phyloP scores from a whole-genome alignment of 2,888 invertebrate species.

The Gymnoscelis rufifasciata region DNA sequence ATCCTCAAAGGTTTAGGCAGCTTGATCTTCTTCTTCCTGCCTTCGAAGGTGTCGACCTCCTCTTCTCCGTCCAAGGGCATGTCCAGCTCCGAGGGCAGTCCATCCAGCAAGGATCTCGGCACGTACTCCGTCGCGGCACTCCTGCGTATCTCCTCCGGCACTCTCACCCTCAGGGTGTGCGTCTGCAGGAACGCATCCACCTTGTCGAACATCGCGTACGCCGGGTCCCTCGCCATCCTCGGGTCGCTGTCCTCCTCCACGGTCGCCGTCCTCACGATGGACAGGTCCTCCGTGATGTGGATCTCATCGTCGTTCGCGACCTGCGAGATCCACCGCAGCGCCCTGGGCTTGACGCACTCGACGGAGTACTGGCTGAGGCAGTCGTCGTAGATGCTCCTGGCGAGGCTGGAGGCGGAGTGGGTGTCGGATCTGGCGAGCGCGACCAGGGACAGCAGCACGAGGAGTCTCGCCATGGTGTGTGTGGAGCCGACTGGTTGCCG shows the following conservation, averaged over 20 bases:
- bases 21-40: conserved; percentile 75
- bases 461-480: conserved; percentile 64
- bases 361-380: conserved; percentile 84
- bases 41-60: conserved; percentile 65
- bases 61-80: conserved; percentile 83
- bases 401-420: conserved; percentile 81
- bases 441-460: conserved; percentile 62
- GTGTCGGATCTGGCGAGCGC: conserved; percentile 62
- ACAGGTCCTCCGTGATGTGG: conserved; percentile 86
- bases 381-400: conserved; percentile 82
- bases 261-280: conserved; percentile 82
- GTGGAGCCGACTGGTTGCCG: conserved; percentile 68
- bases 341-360: conserved; percentile 87
- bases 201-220: conserved; percentile 82
- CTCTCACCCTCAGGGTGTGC: conserved; percentile 86
- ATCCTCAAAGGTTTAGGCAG: conserved; percentile 74
- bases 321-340: conserved; percentile 85
- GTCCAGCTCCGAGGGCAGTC: conserved; percentile 82
- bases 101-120: conserved; percentile 81
- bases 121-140: conserved; percentile 80
- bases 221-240: conserved; percentile 75
- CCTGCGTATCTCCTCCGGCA: conserved; percentile 82
- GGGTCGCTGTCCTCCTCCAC: conserved; percentile 63
- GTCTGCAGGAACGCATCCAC: conserved; percentile 87
- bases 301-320: conserved; percentile 84